A percentile compares a stretch with the other conserved stretches of the same genome.
phyloP scores from a whole-genome alignment of 2,113 vertebrate genomes.

The Rissa tridactyla region DNA sequence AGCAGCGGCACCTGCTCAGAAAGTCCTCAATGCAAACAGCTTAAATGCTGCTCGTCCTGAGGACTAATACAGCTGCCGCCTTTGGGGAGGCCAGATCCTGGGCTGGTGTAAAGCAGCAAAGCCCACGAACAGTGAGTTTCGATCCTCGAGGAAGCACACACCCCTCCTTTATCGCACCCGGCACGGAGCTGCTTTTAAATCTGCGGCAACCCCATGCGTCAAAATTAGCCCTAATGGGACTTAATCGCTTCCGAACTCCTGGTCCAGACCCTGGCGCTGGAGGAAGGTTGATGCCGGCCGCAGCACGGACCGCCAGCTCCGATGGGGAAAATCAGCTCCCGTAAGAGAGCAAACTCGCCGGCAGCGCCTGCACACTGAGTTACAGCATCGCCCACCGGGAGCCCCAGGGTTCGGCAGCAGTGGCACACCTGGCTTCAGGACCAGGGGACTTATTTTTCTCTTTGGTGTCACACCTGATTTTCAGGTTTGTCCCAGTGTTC shows the following conservation, averaged over 20 bases:
- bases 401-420: neutral
- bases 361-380: neutral
- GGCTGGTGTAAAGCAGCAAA: neutral
- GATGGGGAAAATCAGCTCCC: slow-evolving; percentile 36
- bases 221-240: neutral
- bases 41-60: neutral
- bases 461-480: neutral
- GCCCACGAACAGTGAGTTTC: neutral
- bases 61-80: neutral
- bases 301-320: neutral
- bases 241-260: neutral
- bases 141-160: neutral
- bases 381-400: neutral
- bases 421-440: neutral
- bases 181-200: neutral
- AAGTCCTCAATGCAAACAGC: neutral
- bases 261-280: rapidly evolving
- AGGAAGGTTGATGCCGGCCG: neutral
- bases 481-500: slow-evolving; percentile 20
- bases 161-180: rapidly evolving
- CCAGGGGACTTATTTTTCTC: neutral
- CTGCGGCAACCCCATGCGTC: neutral
- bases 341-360: neutral
- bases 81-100: neutral
- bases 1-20: neutral